Conservation (phyloP, 2,888 invertebrate species). For the Tiliacea aurago region DNA sequence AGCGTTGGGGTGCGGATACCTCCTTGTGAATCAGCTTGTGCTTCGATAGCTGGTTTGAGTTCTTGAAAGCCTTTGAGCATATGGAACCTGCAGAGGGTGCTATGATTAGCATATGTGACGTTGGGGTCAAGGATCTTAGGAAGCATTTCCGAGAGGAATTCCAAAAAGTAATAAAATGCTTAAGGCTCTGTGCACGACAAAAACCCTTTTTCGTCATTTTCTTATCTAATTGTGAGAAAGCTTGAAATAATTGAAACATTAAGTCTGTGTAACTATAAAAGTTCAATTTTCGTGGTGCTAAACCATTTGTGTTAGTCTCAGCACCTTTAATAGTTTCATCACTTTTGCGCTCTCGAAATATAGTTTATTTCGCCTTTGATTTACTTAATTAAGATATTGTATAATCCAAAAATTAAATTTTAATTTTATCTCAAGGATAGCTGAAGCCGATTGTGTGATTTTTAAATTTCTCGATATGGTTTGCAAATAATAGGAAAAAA, state of each 20-base stretch:
- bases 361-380: too few relatives aligned
- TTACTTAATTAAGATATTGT: too few relatives aligned
- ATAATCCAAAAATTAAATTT: too few relatives aligned
- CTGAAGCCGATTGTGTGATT: too few relatives aligned
- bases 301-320: not conserved
- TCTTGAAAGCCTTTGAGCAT: slow-evolving; percentile 95
- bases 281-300: not conserved
- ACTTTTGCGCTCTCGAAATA: not conserved
- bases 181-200: not conserved
- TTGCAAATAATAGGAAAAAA: too few relatives aligned
- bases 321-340: not conserved
- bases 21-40: slow-evolving; percentile 92
- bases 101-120: not conserved
- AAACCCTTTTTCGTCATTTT: not conserved
- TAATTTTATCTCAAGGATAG: too few relatives aligned
- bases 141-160: not conserved
- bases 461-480: too few relatives aligned
- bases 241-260: not conserved
- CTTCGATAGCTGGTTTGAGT: slow-evolving; percentile 94
- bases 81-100: slow-evolving; percentile 81
- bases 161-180: not conserved
- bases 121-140: not conserved
- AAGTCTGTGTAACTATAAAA: not conserved
- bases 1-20: slow-evolving; percentile 76
- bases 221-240: not conserved